These are phyloP conservation scores for Megalopta genalis DNA, from an alignment of 1,140 invertebrate species.

Conservation along the genomic window DNA sequence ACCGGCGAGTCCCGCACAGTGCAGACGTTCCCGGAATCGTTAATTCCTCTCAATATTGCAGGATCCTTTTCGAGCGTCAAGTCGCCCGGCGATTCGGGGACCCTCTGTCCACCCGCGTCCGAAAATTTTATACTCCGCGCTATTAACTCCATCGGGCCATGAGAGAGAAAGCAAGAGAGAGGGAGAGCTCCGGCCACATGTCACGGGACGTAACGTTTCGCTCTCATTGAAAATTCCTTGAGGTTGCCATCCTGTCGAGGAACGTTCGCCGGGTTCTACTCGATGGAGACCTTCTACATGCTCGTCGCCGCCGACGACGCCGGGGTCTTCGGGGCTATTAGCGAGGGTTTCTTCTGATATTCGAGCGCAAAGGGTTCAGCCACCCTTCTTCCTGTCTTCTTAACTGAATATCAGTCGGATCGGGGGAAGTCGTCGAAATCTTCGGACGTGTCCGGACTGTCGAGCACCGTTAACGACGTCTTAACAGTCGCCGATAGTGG, in stretches of 20 bases:
- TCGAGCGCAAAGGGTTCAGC: not conserved
- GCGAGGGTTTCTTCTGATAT: not conserved
- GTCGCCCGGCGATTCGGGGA: slow-evolving; percentile 32
- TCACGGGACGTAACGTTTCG: not conserved
- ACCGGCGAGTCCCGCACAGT: slow-evolving; percentile 43
- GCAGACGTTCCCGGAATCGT: slow-evolving; percentile 66
- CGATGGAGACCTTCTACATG: too few species aligned
- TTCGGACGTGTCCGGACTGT: slow-evolving; percentile 17
- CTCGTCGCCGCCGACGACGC: too few species aligned
- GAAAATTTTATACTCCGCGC: not conserved
- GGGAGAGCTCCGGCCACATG: not conserved
- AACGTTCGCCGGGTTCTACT: too few species aligned
- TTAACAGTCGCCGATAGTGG: slow-evolving; percentile 16
- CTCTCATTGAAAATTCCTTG: not conserved
- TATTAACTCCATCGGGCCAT: not conserved
- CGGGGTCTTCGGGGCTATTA: not conserved
- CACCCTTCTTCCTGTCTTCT: not conserved
- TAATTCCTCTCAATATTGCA: slow-evolving; percentile 73
- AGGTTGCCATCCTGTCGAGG: too few species aligned
- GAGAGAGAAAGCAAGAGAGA: too few species aligned
- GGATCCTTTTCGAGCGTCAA: slow-evolving; percentile 63
- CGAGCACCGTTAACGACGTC: not conserved
- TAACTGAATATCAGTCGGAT: not conserved
- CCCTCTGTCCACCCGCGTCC: not conserved
- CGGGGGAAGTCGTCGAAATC: not conserved